phyloP scores from a whole-genome alignment of 2,113 vertebrate species.

The Petroica traversi region DNA sequence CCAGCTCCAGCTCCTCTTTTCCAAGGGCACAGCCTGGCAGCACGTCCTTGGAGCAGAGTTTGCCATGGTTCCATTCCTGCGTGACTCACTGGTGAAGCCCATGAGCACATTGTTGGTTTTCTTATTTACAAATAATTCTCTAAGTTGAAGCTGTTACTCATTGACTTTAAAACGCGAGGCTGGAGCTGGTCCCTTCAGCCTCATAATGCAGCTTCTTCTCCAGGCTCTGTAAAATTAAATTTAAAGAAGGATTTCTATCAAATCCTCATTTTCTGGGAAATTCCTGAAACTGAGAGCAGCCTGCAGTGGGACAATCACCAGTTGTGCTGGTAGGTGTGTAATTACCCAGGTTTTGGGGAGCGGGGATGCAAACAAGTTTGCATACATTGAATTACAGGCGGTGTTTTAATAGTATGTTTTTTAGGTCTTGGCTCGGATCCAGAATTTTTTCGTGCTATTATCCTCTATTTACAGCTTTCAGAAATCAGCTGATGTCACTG shows the following conservation, averaged over 20 bases:
- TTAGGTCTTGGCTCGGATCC: slow-evolving; percentile 46
- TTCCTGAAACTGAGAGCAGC: background rate
- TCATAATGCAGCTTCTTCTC: background rate
- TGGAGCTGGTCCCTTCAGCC: background rate
- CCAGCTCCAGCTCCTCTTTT: background rate
- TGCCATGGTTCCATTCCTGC: background rate
- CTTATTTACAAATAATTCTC: background rate
- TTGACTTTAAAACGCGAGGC: background rate
- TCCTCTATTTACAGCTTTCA: slow-evolving; percentile 76
- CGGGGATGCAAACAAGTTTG: slow-evolving; percentile 24
- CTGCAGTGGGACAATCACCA: background rate
- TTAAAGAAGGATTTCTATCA: background rate
- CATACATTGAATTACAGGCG: slow-evolving; percentile 36
- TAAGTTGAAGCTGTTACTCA: background rate
- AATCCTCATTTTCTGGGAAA: background rate
- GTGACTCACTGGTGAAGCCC: background rate
- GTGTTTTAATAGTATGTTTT: slow-evolving; percentile 47
- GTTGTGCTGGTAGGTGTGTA: background rate
- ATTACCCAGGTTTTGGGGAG: slow-evolving; percentile 22
- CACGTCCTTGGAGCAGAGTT: background rate
- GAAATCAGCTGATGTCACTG: slow-evolving; percentile 72
- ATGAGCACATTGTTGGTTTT: background rate
- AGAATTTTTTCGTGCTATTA: slow-evolving; percentile 55
- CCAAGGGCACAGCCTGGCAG: background rate
- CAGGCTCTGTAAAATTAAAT: background rate